Conservation (phyloP, 2,113 vertebrate genomes). For the Mionectes macconnelli region DNA sequence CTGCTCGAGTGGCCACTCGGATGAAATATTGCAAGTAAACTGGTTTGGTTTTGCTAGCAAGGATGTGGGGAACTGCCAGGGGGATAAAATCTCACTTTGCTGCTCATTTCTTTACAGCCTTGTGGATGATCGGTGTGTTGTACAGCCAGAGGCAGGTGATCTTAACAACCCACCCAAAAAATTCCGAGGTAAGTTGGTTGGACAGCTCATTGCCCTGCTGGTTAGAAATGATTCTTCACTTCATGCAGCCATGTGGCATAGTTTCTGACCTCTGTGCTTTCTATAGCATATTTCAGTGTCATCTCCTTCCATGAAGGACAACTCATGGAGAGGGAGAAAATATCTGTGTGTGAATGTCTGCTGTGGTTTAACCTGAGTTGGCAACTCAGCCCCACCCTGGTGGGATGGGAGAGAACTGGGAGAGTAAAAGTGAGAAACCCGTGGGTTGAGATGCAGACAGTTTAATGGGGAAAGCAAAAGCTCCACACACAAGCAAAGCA, state of each 20-base stretch:
- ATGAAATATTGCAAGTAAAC: neutral
- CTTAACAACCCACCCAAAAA: constrained; percentile 99
- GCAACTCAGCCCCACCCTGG: neutral
- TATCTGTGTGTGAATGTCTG: neutral
- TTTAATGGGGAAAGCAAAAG: neutral
- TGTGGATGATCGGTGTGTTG: constrained; percentile 96
- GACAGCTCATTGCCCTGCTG: neutral
- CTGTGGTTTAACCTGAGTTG: neutral
- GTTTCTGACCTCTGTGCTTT: fast-evolving
- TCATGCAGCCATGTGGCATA: neutral
- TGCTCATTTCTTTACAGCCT: constrained; percentile 77
- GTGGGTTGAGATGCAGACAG: neutral
- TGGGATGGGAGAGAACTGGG: neutral
- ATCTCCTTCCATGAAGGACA: neutral
- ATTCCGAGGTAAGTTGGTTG: constrained; percentile 87
- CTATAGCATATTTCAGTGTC: neutral
- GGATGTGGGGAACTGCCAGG: neutral
- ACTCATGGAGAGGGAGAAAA: fast-evolving
- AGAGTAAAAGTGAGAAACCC: neutral
- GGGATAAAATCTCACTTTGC: neutral
- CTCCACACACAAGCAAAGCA: neutral
- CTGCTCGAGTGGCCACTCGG: constrained; percentile 36
- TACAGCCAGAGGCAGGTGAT: constrained; percentile 95
- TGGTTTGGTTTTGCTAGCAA: neutral
- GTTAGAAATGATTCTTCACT: fast-evolving